Conservation (phyloP, 2,888 invertebrate genomes). For the Nesidiocoris tenuis region DNA sequence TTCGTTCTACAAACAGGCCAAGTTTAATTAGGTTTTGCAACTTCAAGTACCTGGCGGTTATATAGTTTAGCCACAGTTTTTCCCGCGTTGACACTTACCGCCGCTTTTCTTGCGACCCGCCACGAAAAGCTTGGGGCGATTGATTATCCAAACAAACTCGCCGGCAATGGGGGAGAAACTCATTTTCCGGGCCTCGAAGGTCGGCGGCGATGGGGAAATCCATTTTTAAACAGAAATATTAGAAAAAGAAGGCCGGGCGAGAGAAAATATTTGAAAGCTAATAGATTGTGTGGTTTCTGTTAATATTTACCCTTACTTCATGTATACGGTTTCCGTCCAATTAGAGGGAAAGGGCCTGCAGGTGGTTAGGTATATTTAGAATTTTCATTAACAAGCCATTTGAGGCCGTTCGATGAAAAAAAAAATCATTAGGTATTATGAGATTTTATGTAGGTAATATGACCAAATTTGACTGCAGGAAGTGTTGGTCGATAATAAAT, state of each 20-base stretch:
- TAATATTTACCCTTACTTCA: background rate
- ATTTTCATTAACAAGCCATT: too few relatives aligned
- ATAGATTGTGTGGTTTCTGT: background rate
- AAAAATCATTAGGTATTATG: too few relatives aligned
- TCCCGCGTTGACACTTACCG: background rate
- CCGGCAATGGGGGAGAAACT: background rate
- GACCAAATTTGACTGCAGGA: too few relatives aligned
- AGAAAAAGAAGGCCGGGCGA: background rate
- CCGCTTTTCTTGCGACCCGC: background rate
- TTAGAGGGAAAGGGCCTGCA: too few relatives aligned
- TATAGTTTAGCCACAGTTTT: background rate
- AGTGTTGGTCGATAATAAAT: too few relatives aligned
- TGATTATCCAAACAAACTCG: background rate
- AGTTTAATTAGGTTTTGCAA: background rate
- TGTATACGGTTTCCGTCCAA: too few relatives aligned
- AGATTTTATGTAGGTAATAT: too few relatives aligned
- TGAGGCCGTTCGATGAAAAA: too few relatives aligned
- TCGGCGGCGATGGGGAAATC: background rate
- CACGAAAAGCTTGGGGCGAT: background rate
- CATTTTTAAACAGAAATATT: background rate
- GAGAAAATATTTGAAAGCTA: background rate
- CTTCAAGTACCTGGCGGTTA: background rate
- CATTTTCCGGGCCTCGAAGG: background rate
- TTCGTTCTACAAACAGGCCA: background rate
- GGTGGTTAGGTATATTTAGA: too few relatives aligned